Conservation (phyloP, 1,140 invertebrate genomes). For the Wasmannia auropunctata region DNA sequence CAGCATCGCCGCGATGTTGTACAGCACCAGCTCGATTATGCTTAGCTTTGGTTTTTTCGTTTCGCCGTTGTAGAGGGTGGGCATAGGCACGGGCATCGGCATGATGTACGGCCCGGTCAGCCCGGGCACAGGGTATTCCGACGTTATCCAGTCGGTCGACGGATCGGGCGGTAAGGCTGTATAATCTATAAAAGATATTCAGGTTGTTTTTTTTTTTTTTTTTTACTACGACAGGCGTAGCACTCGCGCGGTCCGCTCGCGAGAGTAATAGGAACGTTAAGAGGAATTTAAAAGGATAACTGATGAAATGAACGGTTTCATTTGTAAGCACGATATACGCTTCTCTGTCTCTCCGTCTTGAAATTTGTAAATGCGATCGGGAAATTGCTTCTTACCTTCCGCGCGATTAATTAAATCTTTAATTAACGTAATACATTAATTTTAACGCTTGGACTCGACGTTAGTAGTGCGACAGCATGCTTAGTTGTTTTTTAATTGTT, state of each 20-base stretch:
- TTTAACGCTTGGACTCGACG: background rate
- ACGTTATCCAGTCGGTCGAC: conserved; percentile 78
- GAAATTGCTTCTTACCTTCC: conserved; percentile 26
- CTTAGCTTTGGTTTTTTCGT: conserved; percentile 90
- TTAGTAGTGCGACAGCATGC: background rate
- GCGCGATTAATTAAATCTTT: background rate
- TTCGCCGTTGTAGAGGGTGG: conserved; percentile 90
- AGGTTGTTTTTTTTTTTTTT: conserved; percentile 61
- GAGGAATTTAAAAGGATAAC: background rate
- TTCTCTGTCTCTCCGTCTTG: background rate
- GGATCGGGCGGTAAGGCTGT: conserved; percentile 77
- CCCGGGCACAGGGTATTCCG: conserved; percentile 87
- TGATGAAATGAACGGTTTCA: background rate
- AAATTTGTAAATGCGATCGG: background rate
- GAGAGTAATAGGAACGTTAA: conserved; percentile 52
- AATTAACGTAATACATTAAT: background rate
- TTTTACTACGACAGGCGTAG: background rate
- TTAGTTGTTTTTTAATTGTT: conserved; percentile 14
- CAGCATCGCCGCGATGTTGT: conserved; percentile 95
- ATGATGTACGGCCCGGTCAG: conserved; percentile 82
- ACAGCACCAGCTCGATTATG: conserved; percentile 93
- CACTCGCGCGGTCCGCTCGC: background rate
- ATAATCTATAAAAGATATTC: conserved; percentile 82
- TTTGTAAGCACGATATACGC: background rate
- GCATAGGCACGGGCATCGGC: conserved; percentile 89